Base-by-base conservation (phyloP, 2,888 invertebrate genomes). In the Helobdella robusta region DNA sequence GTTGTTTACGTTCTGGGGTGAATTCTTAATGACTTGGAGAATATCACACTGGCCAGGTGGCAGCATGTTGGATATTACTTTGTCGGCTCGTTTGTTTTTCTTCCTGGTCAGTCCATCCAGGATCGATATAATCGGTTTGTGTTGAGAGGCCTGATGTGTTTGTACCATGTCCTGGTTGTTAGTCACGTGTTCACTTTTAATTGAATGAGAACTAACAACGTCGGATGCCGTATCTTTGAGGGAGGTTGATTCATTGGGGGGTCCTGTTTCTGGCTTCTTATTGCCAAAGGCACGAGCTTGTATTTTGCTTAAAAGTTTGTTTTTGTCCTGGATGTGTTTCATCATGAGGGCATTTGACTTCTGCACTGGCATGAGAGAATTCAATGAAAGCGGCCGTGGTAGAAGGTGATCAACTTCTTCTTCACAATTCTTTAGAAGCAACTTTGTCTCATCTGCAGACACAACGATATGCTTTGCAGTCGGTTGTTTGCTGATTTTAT, bases 251-350 rank as follows among this genome's bases (percentile, higher is more conserved):
- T n/a, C n/a, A n/a, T n/a, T n/a, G n/a, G 35, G 20, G n/a, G n/a
- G n/a, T n/a, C n/a, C n/a, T n/a, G n/a, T n/a, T n/a, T 64, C 64
- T 6, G 52, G 56, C n/a, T 52, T 32, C n/a, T 52, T 52, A 30
- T 30, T 28, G 4, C 61, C 56, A 36, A 66, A 66, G 6, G 52
- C 66, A 25, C 59, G 44, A 3, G 66, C 61, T n/a, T 66, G 59
- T 28, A 66, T 66, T 54, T 61, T 63, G 34, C 35, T 35, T 35
- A 60, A 44, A 20, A 66, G 34, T 30, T 40, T 61, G 15, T 66
- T 48, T 25, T 62, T 62, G 35, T 66, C 66, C 54, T 66, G 66
- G 5, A 66, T 66, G n/a, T 66, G 66, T 15, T 50, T 48, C 32
- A 66, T 56, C 18, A 66, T 50, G 32, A 48, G 15, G 23, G 32